Percentiles rank a stretch among this genome's conserved stretches.
phyloP scores from a whole-genome alignment of 1,140 invertebrate species.

The Lysiphlebus fabarum region DNA sequence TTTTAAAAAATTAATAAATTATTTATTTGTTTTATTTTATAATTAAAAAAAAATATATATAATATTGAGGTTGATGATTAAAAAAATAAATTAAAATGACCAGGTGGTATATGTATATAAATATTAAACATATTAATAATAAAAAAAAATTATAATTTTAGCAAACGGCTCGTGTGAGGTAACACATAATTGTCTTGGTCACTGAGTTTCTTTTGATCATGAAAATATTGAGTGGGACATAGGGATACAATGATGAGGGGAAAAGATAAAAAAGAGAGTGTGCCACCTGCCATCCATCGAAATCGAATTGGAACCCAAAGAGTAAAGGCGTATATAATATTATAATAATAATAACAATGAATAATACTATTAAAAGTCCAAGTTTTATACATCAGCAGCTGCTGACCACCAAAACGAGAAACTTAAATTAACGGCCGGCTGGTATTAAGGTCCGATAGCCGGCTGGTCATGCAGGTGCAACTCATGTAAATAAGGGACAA shows the following conservation, averaged over 20 bases:
- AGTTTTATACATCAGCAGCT: conserved; percentile 39
- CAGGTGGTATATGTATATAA: conserved; percentile 18
- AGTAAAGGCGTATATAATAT: conserved; percentile 19
- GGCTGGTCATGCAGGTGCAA: conserved; percentile 44
- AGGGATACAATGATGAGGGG: conserved; percentile 2
- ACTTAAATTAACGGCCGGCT: conserved; percentile 41
- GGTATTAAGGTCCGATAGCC: conserved; percentile 31
- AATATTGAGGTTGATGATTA: no score
- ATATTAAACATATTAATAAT: conserved; percentile 4
- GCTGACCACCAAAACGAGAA: conserved; percentile 46
- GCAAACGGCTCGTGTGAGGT: conserved; percentile 27
- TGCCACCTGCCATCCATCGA: conserved; percentile 20
- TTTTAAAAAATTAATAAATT: conserved; percentile 11
- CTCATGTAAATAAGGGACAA: conserved; percentile 15
- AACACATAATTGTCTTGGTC: conserved; percentile 17
- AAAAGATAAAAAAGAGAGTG: conserved; percentile 12
- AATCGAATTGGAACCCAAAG: conserved; percentile 29
- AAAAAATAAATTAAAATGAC: conserved; percentile 11
- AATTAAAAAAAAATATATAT: no score
- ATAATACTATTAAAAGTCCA: conserved; percentile 6
- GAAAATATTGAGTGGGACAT: conserved; percentile 13
- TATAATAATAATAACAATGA: not conserved
- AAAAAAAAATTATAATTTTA: conserved; percentile 6
- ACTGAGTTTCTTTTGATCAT: conserved; percentile 14
- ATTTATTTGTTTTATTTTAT: no score